phyloP scores from a whole-genome alignment of 2,888 invertebrate genomes.

The Helicoverpa assulta region DNA sequence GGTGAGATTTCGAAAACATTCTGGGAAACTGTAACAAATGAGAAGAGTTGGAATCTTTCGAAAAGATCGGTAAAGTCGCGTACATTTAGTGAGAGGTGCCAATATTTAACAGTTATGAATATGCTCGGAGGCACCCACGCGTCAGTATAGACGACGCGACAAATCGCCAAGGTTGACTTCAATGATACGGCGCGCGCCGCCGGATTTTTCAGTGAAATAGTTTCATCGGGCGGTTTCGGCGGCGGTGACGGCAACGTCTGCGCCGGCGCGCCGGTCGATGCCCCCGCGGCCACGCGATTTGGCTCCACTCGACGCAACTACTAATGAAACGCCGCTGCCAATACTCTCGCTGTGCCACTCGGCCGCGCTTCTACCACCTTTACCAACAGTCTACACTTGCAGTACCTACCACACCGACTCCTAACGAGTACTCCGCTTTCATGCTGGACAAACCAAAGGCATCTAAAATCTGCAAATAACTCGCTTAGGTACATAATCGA shows the following conservation, averaged over 20 bases:
- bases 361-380: conserved; percentile 51
- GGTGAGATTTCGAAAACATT: conserved; percentile 58
- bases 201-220: conserved; percentile 89
- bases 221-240: conserved; percentile 82
- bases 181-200: conserved; percentile 84
- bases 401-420: conserved; percentile 8
- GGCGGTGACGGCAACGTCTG: conserved; percentile 88
- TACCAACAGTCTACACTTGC: conserved; percentile 44
- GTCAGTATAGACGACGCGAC: conserved; percentile 85
- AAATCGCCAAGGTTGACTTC: conserved; percentile 88
- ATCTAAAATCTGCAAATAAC: conserved; percentile 14
- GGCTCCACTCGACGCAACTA: conserved; percentile 80
- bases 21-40: conserved; percentile 63
- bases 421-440: conserved; percentile 14
- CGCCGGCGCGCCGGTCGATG: conserved; percentile 88
- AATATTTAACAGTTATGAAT: conserved; percentile 85
- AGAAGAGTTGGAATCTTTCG: conserved; percentile 64
- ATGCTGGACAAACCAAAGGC: neutral
- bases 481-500: conserved; percentile 30
- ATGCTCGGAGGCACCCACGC: conserved; percentile 85
- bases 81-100: conserved; percentile 79
- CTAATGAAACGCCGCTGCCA: conserved; percentile 78
- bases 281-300: conserved; percentile 86
- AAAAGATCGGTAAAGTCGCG: conserved; percentile 60
- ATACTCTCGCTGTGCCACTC: conserved; percentile 59